Base-by-base conservation (phyloP, 2,113 vertebrate species). In the Ciconia maguari region DNA sequence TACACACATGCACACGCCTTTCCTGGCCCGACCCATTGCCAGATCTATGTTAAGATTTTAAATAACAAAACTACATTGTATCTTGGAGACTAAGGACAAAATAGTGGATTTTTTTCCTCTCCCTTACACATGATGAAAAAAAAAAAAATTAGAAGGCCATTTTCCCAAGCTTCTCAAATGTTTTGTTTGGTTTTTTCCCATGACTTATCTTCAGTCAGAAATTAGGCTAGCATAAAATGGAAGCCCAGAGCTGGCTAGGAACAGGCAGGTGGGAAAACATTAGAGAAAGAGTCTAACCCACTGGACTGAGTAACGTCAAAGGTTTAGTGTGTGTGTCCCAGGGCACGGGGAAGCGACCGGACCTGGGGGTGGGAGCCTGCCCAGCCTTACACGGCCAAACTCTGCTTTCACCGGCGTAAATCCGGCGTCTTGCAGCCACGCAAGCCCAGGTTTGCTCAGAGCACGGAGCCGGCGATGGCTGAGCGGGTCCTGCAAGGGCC, bases 301-400 rank as follows among this genome's bases (percentile, higher is more conserved):
- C 13, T 3, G 52, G 58, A 9, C 7, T 25, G 30, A 30, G 42
- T 5, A 10, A 54, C 1, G 5, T 12, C 0, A 18, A 3, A n/a
- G 42, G 13, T 27, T 36, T 13, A 7, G 20, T 5, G 64, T 36
- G 52, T 19, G 52, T 42, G 44, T 52, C 20, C 62, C 49, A 10
- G 42, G 36, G 25, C 49, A 17, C 2, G 10, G 60, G 80, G 65
- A 36, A 27, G 46, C 38, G 74, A 7, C 30, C 0, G 6, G 41
- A 32, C 17, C 51, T 3, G 41, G 42, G 19, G 55, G 6, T 15
- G n/a, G 52, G 70, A 60, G 36, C 26, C 26, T 55, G n/a, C 32
- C 30, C 2, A 6, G 41, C 51, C 34, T 13, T 46, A 5, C 1
- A 7, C 30, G 49, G 76, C 49, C 69, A 26, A 62, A 14, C 34